Evolutionary conservation across 2,888 invertebrate genomes (phyloP).

Genomic region (Cecidostiba fungosa): DNA sequence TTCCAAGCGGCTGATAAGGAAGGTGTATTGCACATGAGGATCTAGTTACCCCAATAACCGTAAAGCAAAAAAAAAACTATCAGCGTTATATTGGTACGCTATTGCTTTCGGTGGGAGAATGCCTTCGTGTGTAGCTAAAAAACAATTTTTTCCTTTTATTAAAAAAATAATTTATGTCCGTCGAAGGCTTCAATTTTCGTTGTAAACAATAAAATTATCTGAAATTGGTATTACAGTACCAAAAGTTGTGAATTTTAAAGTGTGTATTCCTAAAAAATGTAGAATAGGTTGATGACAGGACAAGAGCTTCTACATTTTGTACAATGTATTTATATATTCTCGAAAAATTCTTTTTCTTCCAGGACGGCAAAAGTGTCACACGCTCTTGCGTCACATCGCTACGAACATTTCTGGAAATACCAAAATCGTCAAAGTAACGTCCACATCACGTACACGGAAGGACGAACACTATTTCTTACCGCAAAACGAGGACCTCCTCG

Average conservation of each 20-base stretch:
- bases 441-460: background rate
- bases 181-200: background rate
- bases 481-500: background rate
- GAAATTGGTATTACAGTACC: background rate
- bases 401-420: background rate
- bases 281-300: no score
- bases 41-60: conserved; percentile 20
- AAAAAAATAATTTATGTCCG: background rate
- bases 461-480: background rate
- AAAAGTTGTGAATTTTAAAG: background rate
- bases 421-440: background rate
- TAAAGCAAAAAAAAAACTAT: conserved; percentile 19
- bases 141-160: background rate
- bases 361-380: no score
- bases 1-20: conserved; percentile 21
- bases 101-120: background rate
- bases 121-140: background rate
- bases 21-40: conserved; percentile 18
- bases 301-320: no score
- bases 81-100: background rate
- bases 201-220: background rate
- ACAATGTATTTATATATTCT: no score
- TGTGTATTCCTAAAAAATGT: no score
- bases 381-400: no score
- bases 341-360: no score